Evolutionary conservation across 2,797 vertebrate genomes (phyloP), one percentile per base, ranked within the genome.

Genomic region (Telmatherina bonti): DNA sequence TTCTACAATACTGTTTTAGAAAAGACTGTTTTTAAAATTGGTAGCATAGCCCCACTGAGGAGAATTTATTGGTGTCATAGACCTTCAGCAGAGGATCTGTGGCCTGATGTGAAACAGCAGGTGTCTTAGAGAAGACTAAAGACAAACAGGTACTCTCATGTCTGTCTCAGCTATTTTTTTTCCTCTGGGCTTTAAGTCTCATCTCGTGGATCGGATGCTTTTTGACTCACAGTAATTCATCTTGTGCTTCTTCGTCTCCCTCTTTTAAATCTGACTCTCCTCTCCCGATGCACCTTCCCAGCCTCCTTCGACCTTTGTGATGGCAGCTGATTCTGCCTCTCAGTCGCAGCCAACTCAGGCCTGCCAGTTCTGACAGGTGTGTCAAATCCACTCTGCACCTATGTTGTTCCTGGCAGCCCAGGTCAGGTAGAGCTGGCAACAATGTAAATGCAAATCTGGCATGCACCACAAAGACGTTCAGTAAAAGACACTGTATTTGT

Each of bases 291-390:
- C 62, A 62, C 52, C 62, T 53, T 72, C 67, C 78, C 81, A 76
- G 61, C 70, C 75, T 80, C 73, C 70, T 53, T 73, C 41, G 81
- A 85, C 86, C 76, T 83, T 82, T 81, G 70, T 70, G 77, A 88
- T 85, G 85, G 81, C 81, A 77, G 79, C 72, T 74, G 78, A 81
- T 81, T 84, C 82, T 65, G 20, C 76, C 72, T 76, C 81, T 86
- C 82, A 81, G 75, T 83, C 43, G 57, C 73, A 83, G 84, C 70
- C 86, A 81, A 86, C 83, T 89, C 79, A 72, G 71, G 38, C 65
- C 81, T 88, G 85, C 87, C 86, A 89, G 89, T 89, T 83, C 79
- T 91, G 90, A 81, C 92, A 91, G 89, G 86, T 88, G 90, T 89
- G 87, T 91, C 81, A 87, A 90, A 91, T 90, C 80, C 81, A 83